Evolutionary conservation across 1,140 invertebrate genomes (phyloP), one percentile per base, ranked within the genome.

Genomic region (Cydia splendana): DNA sequence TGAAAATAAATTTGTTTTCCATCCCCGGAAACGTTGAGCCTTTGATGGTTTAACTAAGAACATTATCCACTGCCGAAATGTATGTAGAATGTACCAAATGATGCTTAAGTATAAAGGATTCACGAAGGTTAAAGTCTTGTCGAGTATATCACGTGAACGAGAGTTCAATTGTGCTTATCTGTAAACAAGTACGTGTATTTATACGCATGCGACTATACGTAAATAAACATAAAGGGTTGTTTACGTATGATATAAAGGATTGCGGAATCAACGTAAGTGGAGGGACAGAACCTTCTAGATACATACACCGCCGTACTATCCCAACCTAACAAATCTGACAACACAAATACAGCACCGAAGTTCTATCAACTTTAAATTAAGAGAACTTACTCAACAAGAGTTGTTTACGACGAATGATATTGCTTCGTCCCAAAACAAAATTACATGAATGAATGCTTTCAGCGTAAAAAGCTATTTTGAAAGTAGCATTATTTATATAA

Each of bases 291-390:
- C 45, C 38, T 71, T 38, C 38, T 71, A 71, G 67, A 71, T 71
- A 71, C 67, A 71, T 71, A 71, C 45, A 71, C 67, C 67, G 67
- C 38, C 67, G 67, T n/a, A 71, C 67, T 71, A 71, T 45, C 67
- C 67, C 38, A 71, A 71, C 67, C 38, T 71, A 71, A 71, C 67
- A 71, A 71, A 71, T 71, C n/a, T 71, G 67, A 45, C 67, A 71
- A 71, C 67, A 71, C 67, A 71, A 71, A 71, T 71, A 71, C 34
- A 42, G 18, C 2, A 13, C 38, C 38, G 34, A 71, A 71, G 30
- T 71, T 71, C 67, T 71, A 71, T 71, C 67, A 71, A 71, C 67
- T 71, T 71, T 71, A 71, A 71, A 71, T 71, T 71, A 71, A 71
- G 67, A 71, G 67, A 71, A 71, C 67, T 69, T 71, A 71, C 67